These are phyloP conservation scores for Euzophera pinguis DNA, from an alignment of 2,888 invertebrate genomes.

Conservation along the genomic window DNA sequence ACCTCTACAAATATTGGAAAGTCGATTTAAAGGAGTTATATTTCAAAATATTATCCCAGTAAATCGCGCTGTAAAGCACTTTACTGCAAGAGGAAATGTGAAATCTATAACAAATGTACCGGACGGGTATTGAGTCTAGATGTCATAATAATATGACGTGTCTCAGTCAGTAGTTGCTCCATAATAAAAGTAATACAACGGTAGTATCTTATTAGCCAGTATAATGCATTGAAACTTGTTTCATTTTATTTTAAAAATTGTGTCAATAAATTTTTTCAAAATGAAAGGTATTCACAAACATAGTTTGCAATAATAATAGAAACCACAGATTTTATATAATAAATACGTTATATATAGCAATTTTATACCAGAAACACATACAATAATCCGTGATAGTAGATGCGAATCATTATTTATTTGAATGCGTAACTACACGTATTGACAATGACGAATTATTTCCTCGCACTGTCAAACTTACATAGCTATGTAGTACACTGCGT, in stretches of 20 bases:
- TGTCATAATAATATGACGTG: slow-evolving; percentile 62
- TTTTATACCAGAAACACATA: neutral
- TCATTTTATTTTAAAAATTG: too few relatives aligned
- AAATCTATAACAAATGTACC: slow-evolving; percentile 65
- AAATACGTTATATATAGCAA: too few relatives aligned
- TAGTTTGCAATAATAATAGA: too few relatives aligned
- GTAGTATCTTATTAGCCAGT: slow-evolving; percentile 1
- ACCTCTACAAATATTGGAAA: slow-evolving; percentile 50
- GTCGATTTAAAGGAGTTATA: slow-evolving; percentile 41
- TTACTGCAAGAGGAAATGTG: slow-evolving; percentile 51
- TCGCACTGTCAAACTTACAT: slow-evolving; percentile 39
- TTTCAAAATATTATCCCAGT: slow-evolving; percentile 53
- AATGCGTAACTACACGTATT: slow-evolving; percentile 56
- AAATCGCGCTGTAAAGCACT: slow-evolving; percentile 42
- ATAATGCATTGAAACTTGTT: too few relatives aligned
- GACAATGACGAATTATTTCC: slow-evolving; percentile 71
- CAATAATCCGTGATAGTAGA: neutral
- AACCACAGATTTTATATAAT: too few relatives aligned
- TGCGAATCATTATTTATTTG: slow-evolving; percentile 37
- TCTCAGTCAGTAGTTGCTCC: slow-evolving; percentile 48
- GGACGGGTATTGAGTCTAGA: slow-evolving; percentile 69
- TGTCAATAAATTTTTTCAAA: too few relatives aligned
- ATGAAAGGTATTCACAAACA: too few relatives aligned
- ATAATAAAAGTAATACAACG: slow-evolving; percentile 61
- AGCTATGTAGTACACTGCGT: slow-evolving; percentile 42